Percentiles rank a stretch among this genome's conserved stretches.
phyloP scores from a whole-genome alignment of 2,113 vertebrate species.

The Macquaria ambigua region DNA sequence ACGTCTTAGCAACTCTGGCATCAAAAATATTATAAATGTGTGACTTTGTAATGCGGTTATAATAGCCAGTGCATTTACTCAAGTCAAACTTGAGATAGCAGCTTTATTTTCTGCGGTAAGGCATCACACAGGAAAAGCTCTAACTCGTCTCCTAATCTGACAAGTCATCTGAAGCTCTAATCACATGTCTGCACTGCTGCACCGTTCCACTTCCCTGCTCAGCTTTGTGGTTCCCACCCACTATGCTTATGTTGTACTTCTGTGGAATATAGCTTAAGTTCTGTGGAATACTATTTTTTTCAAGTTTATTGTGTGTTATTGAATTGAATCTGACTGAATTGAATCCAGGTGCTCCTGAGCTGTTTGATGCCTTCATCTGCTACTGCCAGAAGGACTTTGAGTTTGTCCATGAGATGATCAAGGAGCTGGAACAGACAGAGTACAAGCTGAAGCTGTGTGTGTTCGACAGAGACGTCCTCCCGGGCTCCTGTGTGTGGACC shows the following conservation, averaged over 20 bases:
- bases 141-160: neutral
- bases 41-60: neutral
- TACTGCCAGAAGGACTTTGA: conserved; percentile 93
- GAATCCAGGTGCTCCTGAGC: conserved; percentile 82
- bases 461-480: conserved; percentile 95
- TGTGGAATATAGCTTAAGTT: neutral
- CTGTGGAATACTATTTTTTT: neutral
- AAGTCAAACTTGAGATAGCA: neutral
- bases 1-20: neutral
- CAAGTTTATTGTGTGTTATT: neutral
- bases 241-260: neutral
- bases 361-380: conserved; percentile 98
- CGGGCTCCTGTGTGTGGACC: conserved; percentile 95
- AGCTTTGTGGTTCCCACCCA: neutral
- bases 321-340: neutral
- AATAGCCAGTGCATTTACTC: neutral
- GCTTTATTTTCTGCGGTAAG: neutral
- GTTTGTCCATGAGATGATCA: conserved; percentile 98
- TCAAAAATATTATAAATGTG: neutral
- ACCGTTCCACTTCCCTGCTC: neutral
- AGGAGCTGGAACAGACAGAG: conserved; percentile 91
- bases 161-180: neutral
- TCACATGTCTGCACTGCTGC: neutral
- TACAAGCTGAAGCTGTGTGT: conserved; percentile 94
- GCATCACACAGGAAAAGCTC: neutral